Evolutionary conservation across 2,888 invertebrate species (phyloP), one percentile per base, ranked within the genome.

Genomic region (Drepana falcataria): DNA sequence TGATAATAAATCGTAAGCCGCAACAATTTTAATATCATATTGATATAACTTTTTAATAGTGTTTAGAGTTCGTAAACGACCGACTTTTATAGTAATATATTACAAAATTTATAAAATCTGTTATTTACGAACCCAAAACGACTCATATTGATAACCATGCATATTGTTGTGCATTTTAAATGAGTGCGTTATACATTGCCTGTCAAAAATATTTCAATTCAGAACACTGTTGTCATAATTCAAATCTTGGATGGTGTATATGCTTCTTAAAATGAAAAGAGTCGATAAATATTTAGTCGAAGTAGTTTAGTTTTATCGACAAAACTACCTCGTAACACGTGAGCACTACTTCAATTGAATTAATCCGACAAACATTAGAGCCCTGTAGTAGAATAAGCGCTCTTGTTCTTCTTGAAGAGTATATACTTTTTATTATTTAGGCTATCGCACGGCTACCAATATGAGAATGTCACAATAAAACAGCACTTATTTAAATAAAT

Each of bases 11-110:
- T 75, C 71, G 75, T 81, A 79, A 85, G 85, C 83, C 82, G 81
- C 81, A 87, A 87, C 87, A 83, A 87, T 85, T 86, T 87, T 85
- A 88, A 87, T 87, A 88, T 89, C 88, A 85, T 82, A 74, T 77
- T 64, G 83, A 87, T 85, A 87, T 85, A 87, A 83, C 82, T 76
- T 77, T 49, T 75, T 72, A 65, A 64, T 77, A 65, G 65, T 68
- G 73, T 77, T 73, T 74, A 67, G 64, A 72, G 77, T 71, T 70
- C 78, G 73, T 75, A 76, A 77, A 77, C 73, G 70, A 73, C 64
- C 63, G 56, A 49, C 37, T 4, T 55, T 54, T 48, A 49, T 40
- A n/a, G 48, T 44, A 52, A 55, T 54, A 52, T 34, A 47, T 58
- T 57, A 51, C 4, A 49, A 40, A 35, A 34, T 55, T 34, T 34